Percentiles rank a stretch among this genome's conserved stretches.
phyloP scores from a whole-genome alignment of 1,140 invertebrate genomes.

The Rhopalosiphum padi region DNA sequence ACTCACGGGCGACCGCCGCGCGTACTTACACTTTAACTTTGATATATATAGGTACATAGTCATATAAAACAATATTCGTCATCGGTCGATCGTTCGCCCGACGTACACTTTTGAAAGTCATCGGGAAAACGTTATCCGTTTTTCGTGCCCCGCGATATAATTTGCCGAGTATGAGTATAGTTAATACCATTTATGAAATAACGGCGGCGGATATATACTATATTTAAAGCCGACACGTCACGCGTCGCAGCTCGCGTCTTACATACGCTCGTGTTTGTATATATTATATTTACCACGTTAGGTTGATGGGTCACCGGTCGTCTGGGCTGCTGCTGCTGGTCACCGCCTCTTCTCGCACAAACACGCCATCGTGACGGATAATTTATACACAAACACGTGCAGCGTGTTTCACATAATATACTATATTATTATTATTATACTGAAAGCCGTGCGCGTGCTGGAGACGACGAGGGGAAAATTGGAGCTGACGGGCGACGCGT shows the following conservation, averaged over 20 bases:
- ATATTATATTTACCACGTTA: not conserved
- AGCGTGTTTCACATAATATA: not conserved
- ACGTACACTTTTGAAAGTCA: not conserved
- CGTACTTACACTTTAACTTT: not conserved
- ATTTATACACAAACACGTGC: not conserved
- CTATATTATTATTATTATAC: not conserved
- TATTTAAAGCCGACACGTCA: slow-evolving; percentile 13
- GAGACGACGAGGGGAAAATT: too few species aligned
- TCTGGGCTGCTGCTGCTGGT: not conserved
- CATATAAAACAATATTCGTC: not conserved
- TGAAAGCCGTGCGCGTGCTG: not conserved
- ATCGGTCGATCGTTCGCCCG: too few species aligned
- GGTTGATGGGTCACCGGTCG: slow-evolving; percentile 5
- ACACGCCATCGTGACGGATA: not conserved
- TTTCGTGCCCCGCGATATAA: too few species aligned
- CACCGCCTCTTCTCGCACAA: not conserved
- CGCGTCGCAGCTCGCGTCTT: not conserved
- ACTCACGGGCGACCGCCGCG: not conserved
- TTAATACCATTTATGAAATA: not conserved
- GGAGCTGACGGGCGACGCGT: not conserved
- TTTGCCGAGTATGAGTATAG: too few species aligned
- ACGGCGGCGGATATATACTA: not conserved
- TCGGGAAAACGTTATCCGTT: not conserved
- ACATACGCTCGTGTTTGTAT: not conserved
- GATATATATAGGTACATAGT: too few species aligned